Evolutionary conservation across 2,113 vertebrate genomes (phyloP).

Genomic region (Columbina picui): DNA sequence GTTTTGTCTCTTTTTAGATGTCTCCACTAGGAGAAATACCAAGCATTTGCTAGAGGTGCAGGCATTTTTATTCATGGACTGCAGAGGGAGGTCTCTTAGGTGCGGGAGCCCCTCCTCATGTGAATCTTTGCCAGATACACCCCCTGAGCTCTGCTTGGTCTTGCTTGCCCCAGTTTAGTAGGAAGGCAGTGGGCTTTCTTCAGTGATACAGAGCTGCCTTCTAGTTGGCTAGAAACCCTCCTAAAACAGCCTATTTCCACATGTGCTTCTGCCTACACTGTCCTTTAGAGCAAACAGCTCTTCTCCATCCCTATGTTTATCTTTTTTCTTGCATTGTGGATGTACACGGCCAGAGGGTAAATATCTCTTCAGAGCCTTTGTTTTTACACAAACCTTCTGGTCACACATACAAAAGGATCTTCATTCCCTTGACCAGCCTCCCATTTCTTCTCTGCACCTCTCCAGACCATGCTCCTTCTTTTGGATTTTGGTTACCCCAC

Average conservation of each 20-base stretch:
- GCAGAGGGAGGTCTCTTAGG: no score
- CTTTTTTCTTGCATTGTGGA: neutral
- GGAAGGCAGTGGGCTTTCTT: neutral
- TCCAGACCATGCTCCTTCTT: neutral
- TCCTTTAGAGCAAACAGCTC: neutral
- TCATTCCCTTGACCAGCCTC: neutral
- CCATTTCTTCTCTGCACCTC: neutral
- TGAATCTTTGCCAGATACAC: neutral
- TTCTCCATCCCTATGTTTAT: neutral
- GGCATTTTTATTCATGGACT: neutral
- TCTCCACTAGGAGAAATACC: neutral
- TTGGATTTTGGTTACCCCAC: neutral
- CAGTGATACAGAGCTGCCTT: neutral
- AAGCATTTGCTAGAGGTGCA: neutral
- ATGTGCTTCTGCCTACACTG: neutral
- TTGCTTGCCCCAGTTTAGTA: neutral
- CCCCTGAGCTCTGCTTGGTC: neutral
- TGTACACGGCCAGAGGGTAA: neutral
- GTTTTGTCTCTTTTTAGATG: neutral
- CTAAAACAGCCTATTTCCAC: neutral
- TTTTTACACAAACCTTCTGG: neutral
- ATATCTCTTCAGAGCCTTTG: neutral
- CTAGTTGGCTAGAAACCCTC: neutral
- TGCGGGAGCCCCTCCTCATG: rapidly evolving
- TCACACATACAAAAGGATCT: neutral